These are phyloP conservation scores for Pseudochirops cupreus DNA, from an alignment of 2,797 vertebrate genomes.

Conservation along the genomic window DNA sequence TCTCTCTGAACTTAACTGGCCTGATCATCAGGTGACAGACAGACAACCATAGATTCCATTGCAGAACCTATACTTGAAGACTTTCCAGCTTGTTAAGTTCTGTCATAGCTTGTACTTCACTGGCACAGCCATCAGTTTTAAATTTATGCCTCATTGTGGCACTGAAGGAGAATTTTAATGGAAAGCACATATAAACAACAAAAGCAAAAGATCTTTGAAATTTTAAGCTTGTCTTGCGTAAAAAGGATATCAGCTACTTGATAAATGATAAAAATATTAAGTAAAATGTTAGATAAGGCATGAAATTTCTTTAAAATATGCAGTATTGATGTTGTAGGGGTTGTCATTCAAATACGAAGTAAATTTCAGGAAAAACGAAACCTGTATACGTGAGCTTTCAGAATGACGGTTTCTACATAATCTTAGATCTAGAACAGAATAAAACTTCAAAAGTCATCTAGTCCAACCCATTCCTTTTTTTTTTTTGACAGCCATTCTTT, in stretches of 20 bases:
- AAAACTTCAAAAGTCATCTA: not conserved
- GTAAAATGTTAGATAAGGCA: slow-evolving; percentile 16
- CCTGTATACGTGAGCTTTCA: not conserved
- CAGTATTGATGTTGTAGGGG: not conserved
- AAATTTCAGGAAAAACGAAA: slow-evolving; percentile 30
- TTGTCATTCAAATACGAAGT: slow-evolving; percentile 23
- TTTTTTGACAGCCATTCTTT: not conserved
- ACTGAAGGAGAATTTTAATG: not conserved
- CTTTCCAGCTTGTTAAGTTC: not conserved
- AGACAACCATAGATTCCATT: not conserved
- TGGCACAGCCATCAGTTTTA: not conserved
- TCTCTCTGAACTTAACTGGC: not conserved
- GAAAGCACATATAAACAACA: not conserved
- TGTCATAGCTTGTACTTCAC: not conserved
- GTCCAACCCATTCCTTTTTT: not conserved
- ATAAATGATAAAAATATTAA: not conserved
- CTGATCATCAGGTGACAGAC: not conserved
- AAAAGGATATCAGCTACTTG: slow-evolving; percentile 17
- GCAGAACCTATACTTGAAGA: not conserved
- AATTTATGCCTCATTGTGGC: not conserved
- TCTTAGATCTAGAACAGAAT: not conserved
- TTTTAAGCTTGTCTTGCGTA: slow-evolving; percentile 16
- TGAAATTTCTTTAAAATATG: slow-evolving; percentile 44
- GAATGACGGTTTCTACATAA: not conserved
- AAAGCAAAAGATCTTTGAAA: slow-evolving; percentile 41